phyloP scores from a whole-genome alignment of 1,140 invertebrate genomes.

The Diploscapter pachys region DNA sequence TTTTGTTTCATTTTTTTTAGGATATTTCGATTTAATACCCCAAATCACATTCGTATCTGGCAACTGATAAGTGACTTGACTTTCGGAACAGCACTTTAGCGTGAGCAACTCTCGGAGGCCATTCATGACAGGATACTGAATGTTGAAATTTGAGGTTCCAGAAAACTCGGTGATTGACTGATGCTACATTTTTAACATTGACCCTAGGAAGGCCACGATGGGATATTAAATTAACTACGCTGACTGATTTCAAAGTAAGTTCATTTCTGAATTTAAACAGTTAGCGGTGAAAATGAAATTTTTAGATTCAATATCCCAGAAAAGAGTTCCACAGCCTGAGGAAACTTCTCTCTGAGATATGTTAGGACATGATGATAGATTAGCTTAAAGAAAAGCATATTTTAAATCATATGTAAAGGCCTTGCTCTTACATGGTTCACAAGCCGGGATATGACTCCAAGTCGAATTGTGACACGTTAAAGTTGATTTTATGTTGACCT shows the following conservation, averaged over 20 bases:
- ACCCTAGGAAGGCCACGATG: not conserved
- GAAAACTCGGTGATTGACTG: not conserved
- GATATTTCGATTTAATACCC: no score
- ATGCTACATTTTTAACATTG: constrained; percentile 22
- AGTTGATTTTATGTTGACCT: constrained; percentile 79
- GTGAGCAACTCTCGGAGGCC: constrained; percentile 80
- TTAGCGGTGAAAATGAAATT: no score
- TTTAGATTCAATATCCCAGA: no score
- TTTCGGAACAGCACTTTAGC: constrained; percentile 93
- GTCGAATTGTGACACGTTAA: constrained; percentile 87
- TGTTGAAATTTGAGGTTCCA: not conserved
- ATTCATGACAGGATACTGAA: constrained; percentile 75
- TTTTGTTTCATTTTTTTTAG: constrained; percentile 59
- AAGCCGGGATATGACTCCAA: constrained; percentile 86
- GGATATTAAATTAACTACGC: no score
- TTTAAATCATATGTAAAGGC: no score
- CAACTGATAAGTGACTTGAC: constrained; percentile 87
- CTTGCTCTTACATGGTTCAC: constrained; percentile 71
- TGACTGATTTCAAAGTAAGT: no score
- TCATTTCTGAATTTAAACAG: no score
- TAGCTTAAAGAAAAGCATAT: no score
- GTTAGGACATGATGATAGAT: no score
- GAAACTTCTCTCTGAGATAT: no score
- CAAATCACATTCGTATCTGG: constrained; percentile 74
- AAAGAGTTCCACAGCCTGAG: not conserved